Conservation (phyloP, 2,797 vertebrate genomes). For the Enteromius argenteus region DNA sequence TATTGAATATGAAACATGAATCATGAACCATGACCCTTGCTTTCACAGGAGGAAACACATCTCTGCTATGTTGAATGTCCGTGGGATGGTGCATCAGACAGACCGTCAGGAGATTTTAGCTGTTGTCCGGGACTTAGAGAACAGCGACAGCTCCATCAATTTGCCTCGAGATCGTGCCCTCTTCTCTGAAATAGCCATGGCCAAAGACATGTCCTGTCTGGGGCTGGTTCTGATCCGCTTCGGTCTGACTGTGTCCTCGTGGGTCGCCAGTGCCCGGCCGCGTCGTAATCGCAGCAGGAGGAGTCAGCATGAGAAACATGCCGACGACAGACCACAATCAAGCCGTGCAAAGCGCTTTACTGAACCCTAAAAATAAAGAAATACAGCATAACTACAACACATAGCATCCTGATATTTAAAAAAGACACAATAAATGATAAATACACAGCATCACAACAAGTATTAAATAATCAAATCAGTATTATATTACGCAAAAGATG, state of each 20-base stretch:
- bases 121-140: constrained; percentile 84
- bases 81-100: constrained; percentile 82
- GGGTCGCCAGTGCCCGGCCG: constrained; percentile 78
- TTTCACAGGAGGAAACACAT: constrained; percentile 84
- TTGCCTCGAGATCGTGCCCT: constrained; percentile 77
- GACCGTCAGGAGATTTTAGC: constrained; percentile 89
- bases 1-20: not conserved
- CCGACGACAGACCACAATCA: not conserved
- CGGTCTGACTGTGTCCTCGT: constrained; percentile 79
- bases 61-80: constrained; percentile 87
- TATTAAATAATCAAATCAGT: not conserved
- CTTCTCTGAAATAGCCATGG: constrained; percentile 85
- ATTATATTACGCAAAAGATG: not conserved
- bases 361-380: constrained; percentile 5
- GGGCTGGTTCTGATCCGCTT: constrained; percentile 79
- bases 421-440: not conserved
- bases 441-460: not conserved
- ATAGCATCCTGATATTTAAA: constrained; percentile 27
- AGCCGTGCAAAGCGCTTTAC: not conserved
- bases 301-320: constrained; percentile 8
- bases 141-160: constrained; percentile 56
- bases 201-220: constrained; percentile 82
- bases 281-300: constrained; percentile 50
- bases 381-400: not conserved
- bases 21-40: constrained; percentile 31